Evolutionary conservation across 1,140 invertebrate species (phyloP).

Genomic region (Teleogryllus occipitalis): DNA sequence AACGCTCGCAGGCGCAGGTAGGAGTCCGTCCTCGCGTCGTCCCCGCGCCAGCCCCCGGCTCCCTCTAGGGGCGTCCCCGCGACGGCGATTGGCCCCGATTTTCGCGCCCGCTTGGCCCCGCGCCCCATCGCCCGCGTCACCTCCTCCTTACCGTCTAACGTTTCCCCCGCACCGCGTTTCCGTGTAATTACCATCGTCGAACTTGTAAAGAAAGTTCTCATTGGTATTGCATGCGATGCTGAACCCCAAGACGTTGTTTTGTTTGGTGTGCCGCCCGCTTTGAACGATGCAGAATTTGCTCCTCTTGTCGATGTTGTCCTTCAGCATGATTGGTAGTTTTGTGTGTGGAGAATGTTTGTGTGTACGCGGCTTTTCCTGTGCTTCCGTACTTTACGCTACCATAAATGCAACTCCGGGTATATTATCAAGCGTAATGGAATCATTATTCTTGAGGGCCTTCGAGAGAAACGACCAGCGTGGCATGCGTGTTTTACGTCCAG

Average conservation of each 20-base stretch:
- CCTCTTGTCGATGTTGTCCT: too few species aligned
- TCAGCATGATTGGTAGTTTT: too few species aligned
- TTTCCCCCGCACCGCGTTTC: neutral
- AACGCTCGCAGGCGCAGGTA: slow-evolving; percentile 12
- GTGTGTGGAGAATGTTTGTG: too few species aligned
- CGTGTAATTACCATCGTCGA: neutral
- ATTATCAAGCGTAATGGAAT: too few species aligned
- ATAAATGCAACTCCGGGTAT: too few species aligned
- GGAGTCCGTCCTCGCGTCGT: neutral
- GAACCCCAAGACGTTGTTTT: neutral
- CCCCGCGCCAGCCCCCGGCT: neutral
- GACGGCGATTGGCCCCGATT: neutral
- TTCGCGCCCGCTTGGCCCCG: neutral
- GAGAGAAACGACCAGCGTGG: too few species aligned
- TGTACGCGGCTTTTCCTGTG: too few species aligned
- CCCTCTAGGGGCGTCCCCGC: neutral
- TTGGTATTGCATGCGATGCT: neutral
- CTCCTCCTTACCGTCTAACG: neutral
- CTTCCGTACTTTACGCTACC: too few species aligned
- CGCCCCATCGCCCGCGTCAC: neutral
- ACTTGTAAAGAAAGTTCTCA: neutral
- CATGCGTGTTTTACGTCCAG: too few species aligned
- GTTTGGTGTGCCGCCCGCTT: too few species aligned
- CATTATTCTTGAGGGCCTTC: too few species aligned
- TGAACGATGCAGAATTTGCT: too few species aligned